phyloP scores from a whole-genome alignment of 2,797 vertebrate species.

The Platalea minor region DNA sequence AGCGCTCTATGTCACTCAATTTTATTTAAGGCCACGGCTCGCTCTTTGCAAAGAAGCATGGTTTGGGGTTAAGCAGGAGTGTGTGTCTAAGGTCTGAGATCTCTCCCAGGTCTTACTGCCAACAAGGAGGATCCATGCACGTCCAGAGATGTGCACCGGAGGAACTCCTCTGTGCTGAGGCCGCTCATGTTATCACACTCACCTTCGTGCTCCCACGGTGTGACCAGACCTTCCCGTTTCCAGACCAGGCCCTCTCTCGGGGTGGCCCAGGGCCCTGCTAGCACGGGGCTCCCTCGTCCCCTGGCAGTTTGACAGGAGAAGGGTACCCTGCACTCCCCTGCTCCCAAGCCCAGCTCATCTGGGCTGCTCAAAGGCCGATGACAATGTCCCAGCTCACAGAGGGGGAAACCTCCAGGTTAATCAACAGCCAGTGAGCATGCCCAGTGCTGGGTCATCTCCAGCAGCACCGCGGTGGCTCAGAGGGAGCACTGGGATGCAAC shows the following conservation, averaged over 20 bases:
- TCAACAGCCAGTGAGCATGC: background rate
- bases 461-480: accelerated
- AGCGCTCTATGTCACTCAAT: background rate
- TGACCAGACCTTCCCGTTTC: background rate
- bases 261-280: background rate
- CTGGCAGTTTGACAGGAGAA: background rate
- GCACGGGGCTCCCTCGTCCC: accelerated
- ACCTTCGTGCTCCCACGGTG: background rate
- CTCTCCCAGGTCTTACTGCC: background rate
- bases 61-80: background rate
- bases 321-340: background rate
- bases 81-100: background rate
- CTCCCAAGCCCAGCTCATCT: background rate
- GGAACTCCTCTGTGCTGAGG: background rate
- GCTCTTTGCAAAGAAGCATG: background rate
- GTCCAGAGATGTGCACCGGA: background rate
- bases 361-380: background rate
- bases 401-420: background rate
- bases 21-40: background rate
- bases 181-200: background rate
- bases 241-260: background rate
- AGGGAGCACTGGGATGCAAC: background rate
- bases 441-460: background rate
- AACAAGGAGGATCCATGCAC: background rate
- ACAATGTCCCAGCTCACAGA: background rate